Evolutionary conservation across 2,113 vertebrate species (phyloP).

Genomic region (Stigmatopora nigra): DNA sequence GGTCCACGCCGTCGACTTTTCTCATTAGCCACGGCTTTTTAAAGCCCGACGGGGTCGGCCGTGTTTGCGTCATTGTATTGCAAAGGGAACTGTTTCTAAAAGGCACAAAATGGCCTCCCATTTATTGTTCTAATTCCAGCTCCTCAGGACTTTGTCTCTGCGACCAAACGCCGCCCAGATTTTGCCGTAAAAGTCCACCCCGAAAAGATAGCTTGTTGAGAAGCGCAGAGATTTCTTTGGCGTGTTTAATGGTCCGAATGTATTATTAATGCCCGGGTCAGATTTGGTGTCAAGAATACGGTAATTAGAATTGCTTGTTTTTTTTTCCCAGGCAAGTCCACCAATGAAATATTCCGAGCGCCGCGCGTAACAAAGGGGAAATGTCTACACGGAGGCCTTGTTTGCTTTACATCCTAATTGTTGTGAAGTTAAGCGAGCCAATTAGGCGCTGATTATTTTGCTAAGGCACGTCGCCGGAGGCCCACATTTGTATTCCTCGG

Average conservation of each 20-base stretch:
- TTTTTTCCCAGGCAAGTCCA: constrained; percentile 51
- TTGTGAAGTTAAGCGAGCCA: constrained; percentile 65
- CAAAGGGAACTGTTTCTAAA: constrained; percentile 67
- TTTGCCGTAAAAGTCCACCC: constrained; percentile 39
- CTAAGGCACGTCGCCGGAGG: constrained; percentile 48
- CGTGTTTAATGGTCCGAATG: constrained; percentile 52
- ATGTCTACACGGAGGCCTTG: constrained; percentile 39
- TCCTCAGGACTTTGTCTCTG: constrained; percentile 43
- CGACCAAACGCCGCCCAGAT: constrained; percentile 7
- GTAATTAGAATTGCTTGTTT: constrained; percentile 62
- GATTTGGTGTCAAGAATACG: constrained; percentile 35
- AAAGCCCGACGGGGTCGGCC: constrained; percentile 30
- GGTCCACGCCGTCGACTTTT: constrained; percentile 48
- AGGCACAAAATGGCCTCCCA: constrained; percentile 33
- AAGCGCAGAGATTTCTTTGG: constrained; percentile 28
- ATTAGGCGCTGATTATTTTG: constrained; percentile 64
- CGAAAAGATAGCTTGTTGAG: constrained; percentile 30
- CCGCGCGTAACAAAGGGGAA: constrained; percentile 33
- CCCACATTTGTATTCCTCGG: constrained; percentile 27
- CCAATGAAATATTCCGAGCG: constrained; percentile 40
- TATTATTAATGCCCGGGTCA: constrained; percentile 57
- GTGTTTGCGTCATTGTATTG: constrained; percentile 39
- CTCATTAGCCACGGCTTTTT: constrained; percentile 63
- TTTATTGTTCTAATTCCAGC: constrained; percentile 58
- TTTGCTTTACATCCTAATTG: constrained; percentile 61